These are phyloP conservation scores for Trichacis sp. DNA, from an alignment of 2,888 invertebrate species.

Conservation along the genomic window DNA sequence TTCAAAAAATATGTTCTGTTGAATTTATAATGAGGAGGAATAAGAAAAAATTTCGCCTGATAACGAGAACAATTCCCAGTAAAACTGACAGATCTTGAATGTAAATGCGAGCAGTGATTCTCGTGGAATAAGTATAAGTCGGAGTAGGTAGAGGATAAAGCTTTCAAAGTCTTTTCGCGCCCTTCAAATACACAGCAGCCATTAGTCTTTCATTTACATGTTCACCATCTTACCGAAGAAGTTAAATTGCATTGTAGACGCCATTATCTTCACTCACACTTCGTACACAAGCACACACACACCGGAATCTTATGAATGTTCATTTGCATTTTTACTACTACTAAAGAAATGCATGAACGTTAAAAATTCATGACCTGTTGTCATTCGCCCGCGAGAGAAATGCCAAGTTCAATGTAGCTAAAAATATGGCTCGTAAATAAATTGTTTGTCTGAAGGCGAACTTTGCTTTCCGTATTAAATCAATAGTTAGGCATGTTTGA, in stretches of 20 bases:
- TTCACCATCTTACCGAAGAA: conserved; percentile 33
- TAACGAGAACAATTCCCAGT: no score
- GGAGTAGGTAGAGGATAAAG: conserved; percentile 21
- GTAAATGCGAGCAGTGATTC: background rate
- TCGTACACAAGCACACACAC: background rate
- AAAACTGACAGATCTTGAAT: no score
- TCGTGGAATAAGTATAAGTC: conserved; percentile 13
- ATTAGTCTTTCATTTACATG: conserved; percentile 51
- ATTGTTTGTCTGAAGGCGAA: background rate
- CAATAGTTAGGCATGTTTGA: background rate
- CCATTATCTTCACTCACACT: conserved; percentile 8
- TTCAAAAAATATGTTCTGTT: no score
- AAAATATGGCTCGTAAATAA: background rate
- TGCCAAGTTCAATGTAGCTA: background rate
- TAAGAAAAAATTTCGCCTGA: no score
- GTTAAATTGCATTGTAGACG: conserved; percentile 17
- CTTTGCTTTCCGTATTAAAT: background rate
- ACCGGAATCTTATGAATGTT: background rate
- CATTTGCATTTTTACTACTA: background rate
- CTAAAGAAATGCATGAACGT: conserved; percentile 6
- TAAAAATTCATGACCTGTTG: background rate
- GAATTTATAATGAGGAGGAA: no score
- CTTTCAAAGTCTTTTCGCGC: conserved; percentile 36
- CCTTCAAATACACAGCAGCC: conserved; percentile 29
- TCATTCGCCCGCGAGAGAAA: background rate